Evolutionary conservation across 2,797 vertebrate genomes (phyloP), one percentile per base, ranked within the genome.

Genomic region (Sebastes matsubarae): DNA sequence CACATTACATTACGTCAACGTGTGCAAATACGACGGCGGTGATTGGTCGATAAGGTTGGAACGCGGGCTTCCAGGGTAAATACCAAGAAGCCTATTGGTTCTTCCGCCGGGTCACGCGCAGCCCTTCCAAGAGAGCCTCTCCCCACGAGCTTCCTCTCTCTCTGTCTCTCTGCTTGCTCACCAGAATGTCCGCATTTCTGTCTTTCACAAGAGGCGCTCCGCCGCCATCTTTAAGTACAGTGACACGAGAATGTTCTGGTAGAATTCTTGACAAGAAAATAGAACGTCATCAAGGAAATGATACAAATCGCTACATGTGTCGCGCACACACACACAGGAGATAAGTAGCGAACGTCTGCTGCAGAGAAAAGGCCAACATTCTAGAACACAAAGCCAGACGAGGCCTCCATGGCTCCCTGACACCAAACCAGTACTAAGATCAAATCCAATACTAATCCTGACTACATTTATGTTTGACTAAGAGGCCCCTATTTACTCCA

Each of bases 1-100:
- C 84, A 29, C 50, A 73, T 91, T 91, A 81, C 83, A 94, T 95
- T 94, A 95, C 92, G 94, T 95, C 92, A 94, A 93, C 83, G 68
- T 84, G 75, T 85, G 81, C 76, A 77, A 72, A 83, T 24, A 42
- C 72, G 18, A 61, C 36, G 10, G 16, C 42, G 2, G 11, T 1
- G 89, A 96, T 96, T 95, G 95, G 95, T 70, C 76, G 14, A n/a
- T 3, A 13, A 18, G 20, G 52, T 20, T 52, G n/a, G 18, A 92
- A 93, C 94, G 95, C 94, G 94, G 89, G 93, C 88, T 93, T 82
- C 65, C 36, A 66, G 82, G 30, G 38, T 70, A 38, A 84, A 84
- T 64, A 89, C 86, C 65, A 61, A 50, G 77, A 27, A 73, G 38
- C 77, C 80, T 13, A 96, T 96, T 96, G 96, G 95, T 73, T 83